Base-by-base conservation (phyloP, 2,797 vertebrate genomes). In the Perodicticus potto region DNA sequence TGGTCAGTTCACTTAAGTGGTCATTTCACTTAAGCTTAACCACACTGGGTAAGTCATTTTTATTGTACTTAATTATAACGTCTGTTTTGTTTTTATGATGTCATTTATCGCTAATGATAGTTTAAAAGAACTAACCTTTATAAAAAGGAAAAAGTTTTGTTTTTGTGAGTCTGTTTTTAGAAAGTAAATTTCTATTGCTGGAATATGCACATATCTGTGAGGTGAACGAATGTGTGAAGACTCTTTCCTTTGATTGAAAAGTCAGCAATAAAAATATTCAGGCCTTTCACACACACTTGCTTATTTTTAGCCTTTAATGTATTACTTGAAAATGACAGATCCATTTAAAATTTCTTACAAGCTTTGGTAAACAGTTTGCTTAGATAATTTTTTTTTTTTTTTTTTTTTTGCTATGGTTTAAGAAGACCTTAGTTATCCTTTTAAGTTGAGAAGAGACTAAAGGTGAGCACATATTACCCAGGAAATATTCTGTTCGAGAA, bases 281-380 rank as follows among this genome's bases (percentile, higher is more conserved):
- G 0, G 45, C 22, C 29, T 85, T 5, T 55, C 19, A 55, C 63
- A 25, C 43, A n/a, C 8, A 25, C 13, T 77, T 8, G 14, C 63
- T 92, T 86, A 53, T 85, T 92, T 97, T 92, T 22, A 82, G 84
- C 6, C 73, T 95, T 82, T 73, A 91, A 94, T 81, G 77, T 84
- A 69, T 93, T 74, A 57, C 63, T 86, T 57, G 43, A 86, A 95
- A 89, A 94, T 95, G 53, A 83, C 92, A 95, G 89, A 13, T 95
- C 76, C 92, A 91, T 65, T 97, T 93, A 95, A 80, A 88, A 76
- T 90, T 93, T 97, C 20, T 91, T 92, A 34, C 37, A 93, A 96
- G 70, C 40, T 32, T 97, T 93, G 20, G 3, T 90, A 96, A 96
- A 85, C 93, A 84, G 27, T 92, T 89, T 90, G 27, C 67, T 91